A percentile compares a stretch with the other conserved stretches of the same genome.
Conservation (phyloP, 1,140 invertebrate species). For the Drosophila yakuba region DNA sequence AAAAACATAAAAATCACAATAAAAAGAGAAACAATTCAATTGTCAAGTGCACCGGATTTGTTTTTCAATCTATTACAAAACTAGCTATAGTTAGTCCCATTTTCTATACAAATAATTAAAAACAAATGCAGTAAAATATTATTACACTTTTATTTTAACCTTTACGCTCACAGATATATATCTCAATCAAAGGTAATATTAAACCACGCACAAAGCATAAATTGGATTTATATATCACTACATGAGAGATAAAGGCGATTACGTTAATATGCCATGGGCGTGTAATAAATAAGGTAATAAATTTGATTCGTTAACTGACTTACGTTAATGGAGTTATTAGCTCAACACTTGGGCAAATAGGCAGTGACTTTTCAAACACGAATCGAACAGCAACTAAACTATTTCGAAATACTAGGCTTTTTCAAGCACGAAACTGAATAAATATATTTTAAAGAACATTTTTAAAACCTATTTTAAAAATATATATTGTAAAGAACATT, state of each 20-base stretch:
- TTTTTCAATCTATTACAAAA: background rate
- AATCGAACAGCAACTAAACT: background rate
- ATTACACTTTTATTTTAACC: background rate
- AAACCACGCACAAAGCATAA: slow-evolving; percentile 5
- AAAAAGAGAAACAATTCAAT: background rate
- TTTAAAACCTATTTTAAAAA: no score
- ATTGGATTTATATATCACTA: slow-evolving; percentile 12
- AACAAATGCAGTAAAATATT: background rate
- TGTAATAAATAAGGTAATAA: slow-evolving; percentile 27
- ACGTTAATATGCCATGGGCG: slow-evolving; percentile 1
- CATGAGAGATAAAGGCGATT: slow-evolving; percentile 10
- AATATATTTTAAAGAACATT: background rate
- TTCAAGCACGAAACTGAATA: no score
- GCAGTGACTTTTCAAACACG: background rate
- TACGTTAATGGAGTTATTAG: slow-evolving; percentile 14
- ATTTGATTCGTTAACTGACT: slow-evolving; percentile 22
- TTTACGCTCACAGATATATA: background rate
- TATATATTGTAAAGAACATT: no score
- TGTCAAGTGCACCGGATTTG: background rate
- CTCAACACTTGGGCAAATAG: slow-evolving; percentile 11
- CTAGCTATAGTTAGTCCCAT: background rate
- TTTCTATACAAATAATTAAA: background rate
- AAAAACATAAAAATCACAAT: background rate
- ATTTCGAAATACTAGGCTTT: no score
- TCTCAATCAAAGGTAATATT: background rate